Base-by-base conservation (phyloP, 2,797 vertebrate genomes). In the Argyrosomus regius region DNA sequence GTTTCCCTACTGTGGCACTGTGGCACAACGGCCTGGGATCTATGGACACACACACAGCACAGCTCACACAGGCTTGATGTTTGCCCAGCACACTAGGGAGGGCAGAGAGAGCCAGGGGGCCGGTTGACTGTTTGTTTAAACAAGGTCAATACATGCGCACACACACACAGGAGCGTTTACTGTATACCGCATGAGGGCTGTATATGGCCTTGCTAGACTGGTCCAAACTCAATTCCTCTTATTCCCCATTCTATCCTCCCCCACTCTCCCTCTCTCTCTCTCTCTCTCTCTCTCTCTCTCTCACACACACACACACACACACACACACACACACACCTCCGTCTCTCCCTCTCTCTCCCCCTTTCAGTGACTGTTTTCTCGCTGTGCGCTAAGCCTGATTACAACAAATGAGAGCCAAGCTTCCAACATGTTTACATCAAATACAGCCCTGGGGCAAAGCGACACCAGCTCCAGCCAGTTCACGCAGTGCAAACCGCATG, bases 101-200 rank as follows among this genome's bases (percentile, higher is more conserved):
- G 90, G 87, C 88, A 92, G 82, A 84, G 81, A 91, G 89, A 93
- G 93, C 93, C 92, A 91, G 92, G 91, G 94, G 93, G 93, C 81
- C 84, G 71, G 89, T 90, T 91, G 91, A 92, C 91, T 91, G 92
- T 93, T 95, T 95, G 93, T 95, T 95, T 95, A 95, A 94, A 95
- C 92, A 94, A 95, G 93, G 93, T 95, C 93, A 95, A 93, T 91
- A 92, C 87, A 89, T 78, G 81, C 60, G 3, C 82, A 57, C 63
- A 80, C 76, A 81, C 88, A 88, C 81, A 81, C 54, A 77, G 50
- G 16, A 85, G 72, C 73, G 67, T 90, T 88, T 88, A 92, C 88
- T 93, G 91, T 92, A 89, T 89, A 88, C 89, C 85, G 83, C 79
- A 88, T 87, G 86, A 91, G 86, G 90, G 75, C 92, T 93, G 92